Conservation (phyloP, 2,113 vertebrate genomes). For the Clarias gariepinus region DNA sequence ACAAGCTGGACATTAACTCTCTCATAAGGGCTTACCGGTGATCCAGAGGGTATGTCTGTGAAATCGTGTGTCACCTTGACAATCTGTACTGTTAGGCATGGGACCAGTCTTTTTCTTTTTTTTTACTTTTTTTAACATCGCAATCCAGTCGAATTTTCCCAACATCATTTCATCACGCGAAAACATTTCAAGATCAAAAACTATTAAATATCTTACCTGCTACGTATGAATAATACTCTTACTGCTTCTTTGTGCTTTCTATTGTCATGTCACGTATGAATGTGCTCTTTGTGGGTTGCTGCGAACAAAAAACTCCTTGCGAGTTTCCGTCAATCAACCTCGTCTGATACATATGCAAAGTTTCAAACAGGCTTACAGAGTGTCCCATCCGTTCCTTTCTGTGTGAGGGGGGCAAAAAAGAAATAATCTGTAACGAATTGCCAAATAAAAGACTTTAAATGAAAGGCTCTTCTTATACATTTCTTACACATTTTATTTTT, state of each 20-base stretch:
- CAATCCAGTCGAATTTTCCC: background rate
- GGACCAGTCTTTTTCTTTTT: constrained; percentile 16
- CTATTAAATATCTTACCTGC: constrained; percentile 36
- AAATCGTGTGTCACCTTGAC: constrained; percentile 29
- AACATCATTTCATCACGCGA: constrained; percentile 2
- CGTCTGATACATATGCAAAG: constrained; percentile 50
- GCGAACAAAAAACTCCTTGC: background rate
- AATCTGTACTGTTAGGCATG: constrained; percentile 16
- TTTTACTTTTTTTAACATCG: background rate
- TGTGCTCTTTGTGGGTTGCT: constrained; percentile 28
- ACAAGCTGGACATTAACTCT: constrained; percentile 24
- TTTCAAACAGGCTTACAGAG: constrained; percentile 26
- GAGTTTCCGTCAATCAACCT: background rate
- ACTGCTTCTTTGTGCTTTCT: constrained; percentile 42
- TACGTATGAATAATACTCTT: constrained; percentile 19
- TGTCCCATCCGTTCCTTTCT: constrained; percentile 25
- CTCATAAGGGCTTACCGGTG: constrained; percentile 41
- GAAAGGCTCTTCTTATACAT: background rate
- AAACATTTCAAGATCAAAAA: background rate
- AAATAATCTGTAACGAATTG: constrained; percentile 42
- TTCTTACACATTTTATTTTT: constrained; percentile 42
- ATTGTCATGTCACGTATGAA: constrained; percentile 23
- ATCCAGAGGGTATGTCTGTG: constrained; percentile 12
- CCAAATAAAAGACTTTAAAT: constrained; percentile 50
- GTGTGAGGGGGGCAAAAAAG: background rate